Evolutionary conservation across 2,797 vertebrate genomes (phyloP), one percentile per base, ranked within the genome.

Genomic region (Lepilemur septentrionalis): DNA sequence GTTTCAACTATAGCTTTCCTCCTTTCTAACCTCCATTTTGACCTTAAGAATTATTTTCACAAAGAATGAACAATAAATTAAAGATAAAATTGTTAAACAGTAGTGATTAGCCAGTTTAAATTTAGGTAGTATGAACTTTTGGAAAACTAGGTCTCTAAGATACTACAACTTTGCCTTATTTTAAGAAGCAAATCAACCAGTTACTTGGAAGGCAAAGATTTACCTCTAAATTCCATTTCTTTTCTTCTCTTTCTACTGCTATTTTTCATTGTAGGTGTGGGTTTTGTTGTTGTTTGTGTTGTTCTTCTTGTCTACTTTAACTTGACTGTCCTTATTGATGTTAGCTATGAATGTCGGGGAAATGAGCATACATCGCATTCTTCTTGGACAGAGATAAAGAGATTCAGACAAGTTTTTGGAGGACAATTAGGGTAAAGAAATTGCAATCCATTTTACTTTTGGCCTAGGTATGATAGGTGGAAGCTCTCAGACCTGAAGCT

Each of bases 61-160:
- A 65, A 9, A 30, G 20, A 88, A 52, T 91, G 43, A 89, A 73
- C 41, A 79, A 35, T 79, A 91, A 75, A 20, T 83, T 92, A 94
- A 91, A 94, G 35, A 50, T 5, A 46, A 43, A 78, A 93, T 87
- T 65, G 32, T 7, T 82, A 65, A 94, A 91, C 2, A 70, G 30
- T 32, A 76, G 48, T 91, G 41, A 93, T 78, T 81, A 85, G 35
- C 69, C 28, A 83, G 67, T 96, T 96, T 89, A 95, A 93, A 86
- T 91, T 95, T 94, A 81, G 86, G 41, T 30, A 30, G 57, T 75
- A 52, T 88, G 94, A 38, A 92, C 86, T 96, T 96, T 93, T 91
- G 32, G 86, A 82, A 95, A 95, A 86, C 28, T 86, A 8, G 38
- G 43, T 92, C 79, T 95, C n/a, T 65, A 89, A 86, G 73, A 94